Evolutionary conservation across 2,113 vertebrate species (phyloP).

Genomic region (Crypturellus undulatus): DNA sequence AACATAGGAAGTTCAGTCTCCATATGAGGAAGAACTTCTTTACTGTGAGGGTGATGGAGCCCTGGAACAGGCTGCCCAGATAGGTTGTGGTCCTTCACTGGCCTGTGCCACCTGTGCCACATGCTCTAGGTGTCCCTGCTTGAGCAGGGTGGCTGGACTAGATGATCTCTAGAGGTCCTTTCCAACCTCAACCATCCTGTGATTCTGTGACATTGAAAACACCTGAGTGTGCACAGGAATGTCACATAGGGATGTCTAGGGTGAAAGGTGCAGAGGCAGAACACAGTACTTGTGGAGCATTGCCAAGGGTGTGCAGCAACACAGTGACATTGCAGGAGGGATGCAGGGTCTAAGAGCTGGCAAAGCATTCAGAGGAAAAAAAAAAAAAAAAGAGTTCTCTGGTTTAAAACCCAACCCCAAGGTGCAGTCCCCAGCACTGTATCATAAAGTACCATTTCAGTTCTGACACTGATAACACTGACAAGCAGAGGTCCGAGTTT

Average conservation of each 20-base stretch:
- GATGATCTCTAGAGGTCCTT: too few relatives aligned
- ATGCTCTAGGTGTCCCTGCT: too few relatives aligned
- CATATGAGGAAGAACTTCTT: too few relatives aligned
- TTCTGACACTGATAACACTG: not conserved
- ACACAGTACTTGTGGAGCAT: not conserved
- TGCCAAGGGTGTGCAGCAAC: too few relatives aligned
- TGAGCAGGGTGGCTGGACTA: too few relatives aligned
- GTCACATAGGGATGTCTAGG: not conserved
- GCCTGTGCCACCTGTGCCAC: too few relatives aligned
- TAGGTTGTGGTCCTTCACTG: too few relatives aligned
- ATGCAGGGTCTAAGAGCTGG: fast-evolving
- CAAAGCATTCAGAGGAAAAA: not conserved
- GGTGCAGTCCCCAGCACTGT: fast-evolving
- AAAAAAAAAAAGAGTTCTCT: not conserved
- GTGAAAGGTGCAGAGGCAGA: not conserved
- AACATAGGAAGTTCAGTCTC: too few relatives aligned
- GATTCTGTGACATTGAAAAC: not conserved
- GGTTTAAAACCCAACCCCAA: not conserved
- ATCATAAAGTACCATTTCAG: not conserved
- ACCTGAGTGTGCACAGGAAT: not conserved
- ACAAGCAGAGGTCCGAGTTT: not conserved
- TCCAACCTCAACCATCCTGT: too few relatives aligned
- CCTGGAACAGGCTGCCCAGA: too few relatives aligned
- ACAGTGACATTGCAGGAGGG: too few relatives aligned
- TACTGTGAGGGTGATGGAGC: too few relatives aligned